Conservation (phyloP, 2,113 vertebrate genomes). For the Mus spicilegus region DNA sequence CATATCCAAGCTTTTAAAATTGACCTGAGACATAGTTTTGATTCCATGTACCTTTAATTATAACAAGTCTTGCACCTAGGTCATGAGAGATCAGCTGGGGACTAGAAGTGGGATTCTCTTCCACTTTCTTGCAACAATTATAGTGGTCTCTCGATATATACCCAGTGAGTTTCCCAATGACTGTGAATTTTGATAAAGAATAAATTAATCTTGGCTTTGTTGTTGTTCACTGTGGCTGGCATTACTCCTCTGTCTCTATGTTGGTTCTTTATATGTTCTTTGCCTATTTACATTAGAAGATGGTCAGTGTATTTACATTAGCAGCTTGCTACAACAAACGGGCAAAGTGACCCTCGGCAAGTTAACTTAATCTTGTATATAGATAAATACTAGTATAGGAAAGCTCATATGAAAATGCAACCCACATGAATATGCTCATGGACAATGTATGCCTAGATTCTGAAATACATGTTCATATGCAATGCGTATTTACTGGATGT, state of each 20-base stretch:
- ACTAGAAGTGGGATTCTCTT: not conserved
- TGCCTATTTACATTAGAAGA: not conserved
- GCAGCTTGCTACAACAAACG: not conserved
- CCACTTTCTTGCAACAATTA: not conserved
- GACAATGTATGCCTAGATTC: not conserved
- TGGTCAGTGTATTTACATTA: not conserved
- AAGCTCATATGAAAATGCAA: not conserved
- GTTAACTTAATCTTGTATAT: not conserved
- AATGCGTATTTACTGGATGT: not conserved
- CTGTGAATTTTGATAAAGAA: not conserved
- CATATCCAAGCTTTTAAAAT: not conserved
- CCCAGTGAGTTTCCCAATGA: not conserved
- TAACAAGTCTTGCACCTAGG: not conserved
- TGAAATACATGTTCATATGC: not conserved
- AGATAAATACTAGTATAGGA: not conserved
- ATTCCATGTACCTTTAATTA: not conserved
- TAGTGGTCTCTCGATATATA: not conserved
- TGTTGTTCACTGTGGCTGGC: not conserved
- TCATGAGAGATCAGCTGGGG: not conserved
- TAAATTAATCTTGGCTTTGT: not conserved
- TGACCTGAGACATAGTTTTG: not conserved
- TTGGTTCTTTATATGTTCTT: not conserved
- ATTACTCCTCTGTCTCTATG: not conserved
- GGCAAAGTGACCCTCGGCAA: not conserved
- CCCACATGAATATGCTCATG: not conserved